Base-by-base conservation (phyloP, 1,140 invertebrate genomes). In the Halesus radiatus region DNA sequence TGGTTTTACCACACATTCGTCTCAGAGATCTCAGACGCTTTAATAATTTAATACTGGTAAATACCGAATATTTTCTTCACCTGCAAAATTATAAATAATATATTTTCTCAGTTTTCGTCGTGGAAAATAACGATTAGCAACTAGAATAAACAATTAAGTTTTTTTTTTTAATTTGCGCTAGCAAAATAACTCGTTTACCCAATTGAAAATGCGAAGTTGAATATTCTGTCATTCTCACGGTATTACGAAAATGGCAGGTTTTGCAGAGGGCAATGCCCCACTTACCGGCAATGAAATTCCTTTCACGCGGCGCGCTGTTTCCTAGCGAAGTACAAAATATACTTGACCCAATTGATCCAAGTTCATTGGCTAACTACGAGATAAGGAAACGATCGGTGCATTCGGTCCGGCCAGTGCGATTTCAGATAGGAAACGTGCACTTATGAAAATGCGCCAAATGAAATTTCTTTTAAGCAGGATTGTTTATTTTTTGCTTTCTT, bases 231-330 rank as follows among this genome's bases (percentile, higher is more conserved):
- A 45, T 13, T 45, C 37, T 45, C 37, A 60, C 54, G 18, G 20
- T 13, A 60, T 60, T 60, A 60, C 20, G 23, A 23, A 60, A 60
- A 22, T 22, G 3, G 56, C 20, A 15, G 18, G 16, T 32, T 45
- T 29, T 8, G 32, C 66, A 16, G 66, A 45, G 66, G 66, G 66
- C 66, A 70, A 50, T 70, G 66, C 18, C 66, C 66, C 37, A 70
- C 66, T 70, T 50, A 18, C 4, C 66, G 7, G 32, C 45, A 70
- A 22, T 23, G 32, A 52, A 70, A 52, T 70, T 52, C 66, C 66
- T 70, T 50, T 70, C 66, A 52, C 37, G 66, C 66, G 15, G 66
- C n/a, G 15, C 37, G 37, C 37, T 45, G 8, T 45, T 45, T 45
- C 37, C 37, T 45, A 45, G 37, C 37, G 37, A 8, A 45, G 8